These are phyloP conservation scores for Eupithecia inturbata DNA, from an alignment of 2,888 invertebrate species.

Conservation along the genomic window DNA sequence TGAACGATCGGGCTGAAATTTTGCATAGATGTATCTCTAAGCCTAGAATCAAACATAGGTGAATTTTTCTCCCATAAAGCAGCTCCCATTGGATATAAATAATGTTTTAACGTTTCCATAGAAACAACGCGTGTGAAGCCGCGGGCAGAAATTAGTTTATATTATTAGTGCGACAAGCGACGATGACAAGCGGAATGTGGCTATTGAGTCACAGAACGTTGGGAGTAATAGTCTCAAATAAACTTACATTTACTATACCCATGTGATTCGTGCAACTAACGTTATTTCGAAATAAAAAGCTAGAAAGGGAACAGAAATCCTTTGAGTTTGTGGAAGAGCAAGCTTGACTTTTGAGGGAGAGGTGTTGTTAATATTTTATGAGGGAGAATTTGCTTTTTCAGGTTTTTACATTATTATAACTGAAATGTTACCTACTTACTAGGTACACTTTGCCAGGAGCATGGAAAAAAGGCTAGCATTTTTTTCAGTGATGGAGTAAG, in stretches of 20 bases:
- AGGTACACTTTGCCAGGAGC: background rate
- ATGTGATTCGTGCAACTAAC: slow-evolving; percentile 12
- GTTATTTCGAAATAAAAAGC: slow-evolving; percentile 13
- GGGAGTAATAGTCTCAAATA: slow-evolving; percentile 1
- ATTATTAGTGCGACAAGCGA: no score
- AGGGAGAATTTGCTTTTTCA: background rate
- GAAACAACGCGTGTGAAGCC: no score
- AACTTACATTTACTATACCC: slow-evolving; percentile 8
- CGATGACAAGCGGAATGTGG: background rate
- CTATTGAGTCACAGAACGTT: background rate
- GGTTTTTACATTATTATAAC: background rate
- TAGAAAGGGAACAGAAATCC: slow-evolving; percentile 19
- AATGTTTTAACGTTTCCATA: no score
- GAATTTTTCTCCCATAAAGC: no score
- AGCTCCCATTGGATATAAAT: no score
- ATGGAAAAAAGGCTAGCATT: background rate
- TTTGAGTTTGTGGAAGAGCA: slow-evolving; percentile 13
- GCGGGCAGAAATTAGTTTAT: no score
- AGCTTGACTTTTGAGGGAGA: slow-evolving; percentile 12
- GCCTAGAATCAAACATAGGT: no score
- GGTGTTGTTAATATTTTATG: slow-evolving; percentile 4
- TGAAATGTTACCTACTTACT: background rate
- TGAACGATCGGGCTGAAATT: no score
- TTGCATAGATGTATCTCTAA: no score
- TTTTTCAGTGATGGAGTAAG: background rate